Evolutionary conservation across 2,797 vertebrate genomes (phyloP).

Genomic region (Gallinago nigripennis): DNA sequence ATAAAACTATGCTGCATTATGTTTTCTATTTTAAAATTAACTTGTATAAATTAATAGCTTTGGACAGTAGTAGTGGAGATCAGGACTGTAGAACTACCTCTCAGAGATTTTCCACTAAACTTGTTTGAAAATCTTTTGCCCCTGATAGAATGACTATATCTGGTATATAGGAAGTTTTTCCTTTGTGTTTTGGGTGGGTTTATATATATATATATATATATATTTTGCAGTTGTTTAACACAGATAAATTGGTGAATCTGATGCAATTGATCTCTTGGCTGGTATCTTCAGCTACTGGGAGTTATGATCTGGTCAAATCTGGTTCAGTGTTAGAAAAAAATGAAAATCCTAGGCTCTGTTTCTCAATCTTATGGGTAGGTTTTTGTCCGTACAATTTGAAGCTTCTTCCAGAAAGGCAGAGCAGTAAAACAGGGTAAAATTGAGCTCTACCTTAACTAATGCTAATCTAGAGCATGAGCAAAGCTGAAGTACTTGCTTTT

Average conservation of each 20-base stretch:
- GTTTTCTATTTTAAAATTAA: background rate
- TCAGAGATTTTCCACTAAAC: background rate
- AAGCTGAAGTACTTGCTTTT: background rate
- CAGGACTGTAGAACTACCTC: background rate
- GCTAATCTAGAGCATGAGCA: background rate
- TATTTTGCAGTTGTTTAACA: background rate
- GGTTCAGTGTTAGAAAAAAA: background rate
- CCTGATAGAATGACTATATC: background rate
- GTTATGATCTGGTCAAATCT: background rate
- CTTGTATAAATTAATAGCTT: background rate
- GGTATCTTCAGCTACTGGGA: background rate
- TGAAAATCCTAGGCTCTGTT: background rate
- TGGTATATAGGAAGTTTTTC: background rate
- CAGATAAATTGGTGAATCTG: background rate
- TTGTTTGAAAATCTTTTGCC: background rate
- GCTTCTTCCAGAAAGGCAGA: background rate
- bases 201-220: no score
- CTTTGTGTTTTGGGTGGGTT: background rate
- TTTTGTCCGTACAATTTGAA: background rate
- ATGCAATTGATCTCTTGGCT: background rate
- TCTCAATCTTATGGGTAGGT: background rate
- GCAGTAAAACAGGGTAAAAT: background rate
- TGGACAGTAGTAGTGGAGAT: background rate
- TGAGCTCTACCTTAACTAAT: background rate
- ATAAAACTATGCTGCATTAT: background rate